Evolutionary conservation across 1,140 invertebrate species (phyloP), one percentile per base, ranked within the genome.

Genomic region (Drosophila pruinosa): DNA sequence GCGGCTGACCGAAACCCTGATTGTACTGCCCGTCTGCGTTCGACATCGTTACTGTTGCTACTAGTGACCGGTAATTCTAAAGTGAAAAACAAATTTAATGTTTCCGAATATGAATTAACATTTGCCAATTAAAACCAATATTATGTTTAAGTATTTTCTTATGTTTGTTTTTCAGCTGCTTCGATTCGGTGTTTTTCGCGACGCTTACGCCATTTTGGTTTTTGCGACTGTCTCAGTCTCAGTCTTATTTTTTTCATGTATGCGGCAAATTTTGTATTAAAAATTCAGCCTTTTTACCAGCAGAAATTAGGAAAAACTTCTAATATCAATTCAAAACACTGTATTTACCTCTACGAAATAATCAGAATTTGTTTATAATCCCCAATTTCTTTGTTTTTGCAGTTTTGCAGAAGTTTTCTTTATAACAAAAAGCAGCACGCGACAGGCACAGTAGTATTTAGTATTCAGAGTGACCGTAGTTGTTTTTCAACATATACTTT

Each of bases 171-270:
- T 56, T 57, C n/a, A 50, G 45, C 58, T 52, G 67, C 41, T 62
- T 36, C 47, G 24, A 43, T 38, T 59, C 61, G 12, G 12, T 28
- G 17, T 43, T 75, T 78, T 83, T 72, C 36, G 71, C 72, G 70
- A 7, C 34, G 70, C 58, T 80, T 74, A 72, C 80, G 80, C 80
- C 80, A 85, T 85, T 80, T 85, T 85, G 80, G 41, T 80, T 85
- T 85, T 79, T 21, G 19, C 39, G 43, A 58, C 52, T 58, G 52
- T 56, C 39, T 38, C 26, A 43, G 38, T 45, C 24, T 47, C 26
- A 4, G n/a, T n/a, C n/a, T n/a, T n/a, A n/a, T n/a, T n/a, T 7
- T 50, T 56, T 63, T 34, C 21, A 12, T 24, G 43, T 12, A 17
- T 8, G 28, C 21, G 5, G 19, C 34, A 15, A 5, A 14, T 39